Conservation (phyloP, 2,888 invertebrate species). For the Flexamia atlantica region DNA sequence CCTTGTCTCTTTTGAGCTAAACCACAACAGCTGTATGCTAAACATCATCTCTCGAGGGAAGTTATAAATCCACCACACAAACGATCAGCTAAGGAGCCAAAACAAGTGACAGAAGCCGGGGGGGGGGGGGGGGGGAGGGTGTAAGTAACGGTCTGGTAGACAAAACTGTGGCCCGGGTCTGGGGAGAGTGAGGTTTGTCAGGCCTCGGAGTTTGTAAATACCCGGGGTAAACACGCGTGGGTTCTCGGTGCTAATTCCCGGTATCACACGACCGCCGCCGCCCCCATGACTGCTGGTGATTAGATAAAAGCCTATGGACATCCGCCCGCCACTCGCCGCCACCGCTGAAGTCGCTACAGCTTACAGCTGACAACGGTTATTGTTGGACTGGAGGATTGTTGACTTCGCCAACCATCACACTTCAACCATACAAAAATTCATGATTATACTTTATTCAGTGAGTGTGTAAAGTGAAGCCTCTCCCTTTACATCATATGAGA, state of each 20-base stretch:
- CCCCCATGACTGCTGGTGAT: too few relatives aligned
- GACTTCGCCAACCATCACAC: too few relatives aligned
- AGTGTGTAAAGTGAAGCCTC: too few relatives aligned
- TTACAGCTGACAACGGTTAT: constrained; percentile 16
- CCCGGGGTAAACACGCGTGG: neutral
- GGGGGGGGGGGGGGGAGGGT: neutral
- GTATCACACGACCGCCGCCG: neutral
- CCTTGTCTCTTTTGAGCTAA: too few relatives aligned
- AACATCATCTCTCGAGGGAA: neutral
- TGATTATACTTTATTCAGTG: too few relatives aligned
- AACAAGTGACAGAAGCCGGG: neutral
- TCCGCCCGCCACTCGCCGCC: neutral
- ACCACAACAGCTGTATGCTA: neutral
- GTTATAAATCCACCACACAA: neutral
- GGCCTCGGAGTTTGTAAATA: neutral
- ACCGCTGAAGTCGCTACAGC: neutral
- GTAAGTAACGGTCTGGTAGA: neutral
- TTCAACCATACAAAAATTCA: too few relatives aligned
- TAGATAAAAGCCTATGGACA: too few relatives aligned
- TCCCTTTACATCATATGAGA: too few relatives aligned
- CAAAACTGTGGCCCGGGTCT: too few relatives aligned
- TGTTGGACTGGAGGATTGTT: too few relatives aligned
- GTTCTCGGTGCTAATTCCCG: neutral
- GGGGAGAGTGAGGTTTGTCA: too few relatives aligned
- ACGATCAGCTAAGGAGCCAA: constrained; percentile 1